These are phyloP conservation scores for Meleagris gallopavo DNA, from an alignment of 2,113 vertebrate species.

Conservation along the genomic window DNA sequence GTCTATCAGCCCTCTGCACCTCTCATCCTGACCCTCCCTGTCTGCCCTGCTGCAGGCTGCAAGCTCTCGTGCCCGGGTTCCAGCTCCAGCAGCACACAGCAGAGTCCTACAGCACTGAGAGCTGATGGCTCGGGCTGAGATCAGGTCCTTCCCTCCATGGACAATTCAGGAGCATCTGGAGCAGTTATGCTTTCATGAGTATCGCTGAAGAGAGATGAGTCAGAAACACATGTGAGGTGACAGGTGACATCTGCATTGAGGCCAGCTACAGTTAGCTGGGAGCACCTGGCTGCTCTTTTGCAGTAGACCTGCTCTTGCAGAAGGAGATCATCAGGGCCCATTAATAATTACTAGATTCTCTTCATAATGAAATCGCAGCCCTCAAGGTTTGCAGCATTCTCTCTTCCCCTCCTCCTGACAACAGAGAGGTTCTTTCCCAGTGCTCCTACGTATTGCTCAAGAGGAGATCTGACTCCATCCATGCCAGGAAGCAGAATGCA, in stretches of 20 bases:
- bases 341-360: not conserved
- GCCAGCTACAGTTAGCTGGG: not conserved
- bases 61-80: not conserved
- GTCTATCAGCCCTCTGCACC: not conserved
- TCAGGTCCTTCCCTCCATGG: not conserved
- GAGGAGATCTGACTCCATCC: not conserved
- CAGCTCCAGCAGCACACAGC: not conserved
- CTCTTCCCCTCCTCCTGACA: not conserved
- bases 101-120: not conserved
- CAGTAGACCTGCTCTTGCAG: not conserved
- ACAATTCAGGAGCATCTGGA: not conserved
- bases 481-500: not conserved
- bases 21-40: not conserved
- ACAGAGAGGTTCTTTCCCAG: not conserved
- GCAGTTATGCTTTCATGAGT: not conserved
- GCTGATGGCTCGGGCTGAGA: not conserved
- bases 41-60: rapidly evolving
- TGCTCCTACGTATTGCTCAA: not conserved
- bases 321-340: not conserved
- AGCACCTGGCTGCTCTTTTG: not conserved
- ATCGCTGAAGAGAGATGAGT: not conserved
- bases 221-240: not conserved
- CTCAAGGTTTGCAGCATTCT: not conserved
- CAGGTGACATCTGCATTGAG: not conserved
- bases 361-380: not conserved